A percentile compares a stretch with the other conserved stretches of the same genome.
phyloP scores from a whole-genome alignment of 2,113 vertebrate species.

The Amphilophus citrinellus region DNA sequence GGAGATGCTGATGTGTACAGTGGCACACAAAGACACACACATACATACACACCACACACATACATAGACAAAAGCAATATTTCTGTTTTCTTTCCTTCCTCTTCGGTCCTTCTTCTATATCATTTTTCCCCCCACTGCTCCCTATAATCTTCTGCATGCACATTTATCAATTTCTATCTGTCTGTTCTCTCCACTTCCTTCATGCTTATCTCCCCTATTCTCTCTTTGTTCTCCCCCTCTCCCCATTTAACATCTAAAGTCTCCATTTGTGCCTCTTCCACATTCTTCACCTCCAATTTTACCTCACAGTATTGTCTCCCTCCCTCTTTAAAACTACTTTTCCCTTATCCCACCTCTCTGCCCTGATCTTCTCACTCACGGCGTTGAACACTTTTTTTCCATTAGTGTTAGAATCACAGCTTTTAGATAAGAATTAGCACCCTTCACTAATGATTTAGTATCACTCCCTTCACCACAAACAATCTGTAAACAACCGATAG shows the following conservation, averaged over 20 bases:
- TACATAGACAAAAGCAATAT: constrained; percentile 12
- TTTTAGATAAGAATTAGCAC: constrained; percentile 48
- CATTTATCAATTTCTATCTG: constrained; percentile 46
- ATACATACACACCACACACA: not conserved
- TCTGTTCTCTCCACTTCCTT: constrained; percentile 28
- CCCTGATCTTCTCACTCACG: not conserved
- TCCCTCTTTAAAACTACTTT: constrained; percentile 15
- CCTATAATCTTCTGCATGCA: constrained; percentile 34
- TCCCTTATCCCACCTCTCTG: not conserved
- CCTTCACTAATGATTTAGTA: constrained; percentile 50
- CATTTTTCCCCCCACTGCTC: constrained; percentile 17
- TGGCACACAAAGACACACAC: not conserved
- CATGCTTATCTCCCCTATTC: constrained; percentile 11
- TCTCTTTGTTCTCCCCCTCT: constrained; percentile 18
- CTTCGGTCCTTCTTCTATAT: not conserved
- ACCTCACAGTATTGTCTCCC: constrained; percentile 7
- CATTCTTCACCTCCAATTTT: constrained; percentile 30
- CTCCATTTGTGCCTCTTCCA: constrained; percentile 1
- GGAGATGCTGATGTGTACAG: constrained; percentile 31
- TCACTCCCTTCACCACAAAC: constrained; percentile 14
- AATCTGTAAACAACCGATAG: constrained; percentile 34
- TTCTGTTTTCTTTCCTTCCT: not conserved
- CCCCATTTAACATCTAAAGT: constrained; percentile 36
- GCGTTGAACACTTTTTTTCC: constrained; percentile 18
- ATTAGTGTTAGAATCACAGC: constrained; percentile 41